A percentile compares a stretch with the other conserved stretches of the same genome.
Evolutionary conservation across 2,888 invertebrate species (phyloP).

Genomic region (Geotrupes spiniger): DNA sequence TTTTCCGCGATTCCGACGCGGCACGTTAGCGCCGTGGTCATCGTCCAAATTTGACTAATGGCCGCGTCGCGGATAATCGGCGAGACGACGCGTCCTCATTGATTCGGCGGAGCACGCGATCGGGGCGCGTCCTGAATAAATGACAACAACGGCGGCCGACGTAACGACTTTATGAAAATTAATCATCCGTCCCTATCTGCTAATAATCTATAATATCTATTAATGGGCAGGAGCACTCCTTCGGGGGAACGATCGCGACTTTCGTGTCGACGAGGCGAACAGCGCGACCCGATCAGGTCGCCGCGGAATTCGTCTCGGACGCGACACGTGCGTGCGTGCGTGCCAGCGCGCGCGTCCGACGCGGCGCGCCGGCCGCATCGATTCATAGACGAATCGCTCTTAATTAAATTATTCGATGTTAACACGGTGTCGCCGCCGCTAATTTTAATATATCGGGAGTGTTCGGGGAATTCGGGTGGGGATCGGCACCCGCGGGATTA

Average conservation of each 20-base stretch:
- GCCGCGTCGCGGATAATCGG: neutral
- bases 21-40: no score
- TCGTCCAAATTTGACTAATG: no score
- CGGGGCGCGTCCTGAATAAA: slow-evolving; percentile 8
- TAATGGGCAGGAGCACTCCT: slow-evolving; percentile 6
- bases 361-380: neutral
- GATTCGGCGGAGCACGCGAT: slow-evolving; percentile 10
- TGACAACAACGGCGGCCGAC: slow-evolving; percentile 9
- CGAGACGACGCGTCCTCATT: neutral
- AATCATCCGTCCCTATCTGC: slow-evolving; percentile 10
- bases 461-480: slow-evolving; percentile 17
- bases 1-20: no score
- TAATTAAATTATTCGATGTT: slow-evolving; percentile 21
- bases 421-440: slow-evolving; percentile 18
- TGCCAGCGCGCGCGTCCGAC: neutral
- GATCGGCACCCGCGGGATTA: slow-evolving; percentile 21
- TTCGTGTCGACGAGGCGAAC: no score
- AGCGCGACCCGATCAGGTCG: no score
- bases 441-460: slow-evolving; percentile 21
- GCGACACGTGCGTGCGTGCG: no score
- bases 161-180: slow-evolving; percentile 14
- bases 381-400: slow-evolving; percentile 6
- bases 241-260: neutral
- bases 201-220: slow-evolving; percentile 14
- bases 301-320: no score